These are phyloP conservation scores for Phortica okadai DNA, from an alignment of 2,888 invertebrate genomes.

Conservation along the genomic window DNA sequence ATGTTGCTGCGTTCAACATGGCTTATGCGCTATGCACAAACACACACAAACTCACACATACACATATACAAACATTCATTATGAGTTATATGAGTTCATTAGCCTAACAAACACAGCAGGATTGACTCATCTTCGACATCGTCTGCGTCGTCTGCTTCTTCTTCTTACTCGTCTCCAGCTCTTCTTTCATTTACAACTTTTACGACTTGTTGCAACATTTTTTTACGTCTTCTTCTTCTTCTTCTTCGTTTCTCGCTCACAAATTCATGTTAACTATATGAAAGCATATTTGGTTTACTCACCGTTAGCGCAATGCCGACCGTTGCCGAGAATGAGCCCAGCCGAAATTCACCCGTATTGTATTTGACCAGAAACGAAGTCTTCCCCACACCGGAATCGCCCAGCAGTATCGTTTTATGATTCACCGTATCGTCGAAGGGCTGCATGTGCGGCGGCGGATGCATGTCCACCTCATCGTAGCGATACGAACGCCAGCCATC, in stretches of 20 bases:
- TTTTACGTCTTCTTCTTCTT: not conserved
- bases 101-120: no score
- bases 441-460: conserved; percentile 55
- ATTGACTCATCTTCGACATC: no score
- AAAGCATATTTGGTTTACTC: conserved; percentile 76
- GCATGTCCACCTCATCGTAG: conserved; percentile 75
- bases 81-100: no score
- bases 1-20: not conserved
- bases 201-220: not conserved
- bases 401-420: conserved; percentile 93
- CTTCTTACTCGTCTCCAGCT: no score
- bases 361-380: conserved; percentile 95
- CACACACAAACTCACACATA: no score
- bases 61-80: no score
- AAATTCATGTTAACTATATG: not conserved
- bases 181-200: not conserved
- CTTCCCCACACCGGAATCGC: conserved; percentile 95
- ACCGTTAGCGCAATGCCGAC: conserved; percentile 97
- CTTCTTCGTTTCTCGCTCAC: not conserved
- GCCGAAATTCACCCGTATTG: conserved; percentile 93
- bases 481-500: conserved; percentile 76
- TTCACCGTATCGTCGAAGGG: conserved; percentile 79
- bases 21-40: not conserved
- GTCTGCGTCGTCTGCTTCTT: no score
- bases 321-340: conserved; percentile 94